Evolutionary conservation across 1,140 invertebrate species (phyloP), one percentile per base, ranked within the genome.

Genomic region (Temnothorax curvispinosus): DNA sequence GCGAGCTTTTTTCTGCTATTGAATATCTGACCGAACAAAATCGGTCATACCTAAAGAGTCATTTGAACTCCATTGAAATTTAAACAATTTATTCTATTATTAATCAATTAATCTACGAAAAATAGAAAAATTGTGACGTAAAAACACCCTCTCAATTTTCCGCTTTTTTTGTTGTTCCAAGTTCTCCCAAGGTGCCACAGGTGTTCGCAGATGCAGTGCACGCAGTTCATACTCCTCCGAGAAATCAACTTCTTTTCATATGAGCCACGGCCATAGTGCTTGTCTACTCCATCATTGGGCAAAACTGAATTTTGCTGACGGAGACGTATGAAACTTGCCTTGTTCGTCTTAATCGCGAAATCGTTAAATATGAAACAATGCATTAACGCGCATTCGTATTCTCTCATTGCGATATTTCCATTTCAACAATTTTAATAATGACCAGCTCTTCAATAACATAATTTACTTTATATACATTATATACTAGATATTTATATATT

Each of bases 161-260:
- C 11, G 5, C 35, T 82, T 82, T 50, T 27, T 58, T 52, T 81
- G 67, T 85, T 76, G 32, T 58, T 38, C 11, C 38, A 47, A 86
- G 56, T 62, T 78, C 15, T 44, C 67, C 47, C 54, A 18, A 54
- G 71, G 41, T 82, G 74, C 69, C 56, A 86, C 64, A 84, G 41
- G 41, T 89, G 74, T 89, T 89, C 72, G 56, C 88, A 64, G 44
- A 44, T 69, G 52, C 35, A 18, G 21, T 27, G 56, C 41, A 72
- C 62, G 56, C 76, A 21, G 71, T 54, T 76, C 71, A 35, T 81
- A 54, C 15, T 52, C 69, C 84, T 7, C 44, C 27, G 72, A 82
- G 87, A 89, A 89, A 90, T 89, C 87, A 82, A 82, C 54, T 60
- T 56, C 18, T 58, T 60, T 50, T 64, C 32, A 47, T 15, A 32